phyloP scores from a whole-genome alignment of 2,113 vertebrate genomes.

The Azemiops feae region DNA sequence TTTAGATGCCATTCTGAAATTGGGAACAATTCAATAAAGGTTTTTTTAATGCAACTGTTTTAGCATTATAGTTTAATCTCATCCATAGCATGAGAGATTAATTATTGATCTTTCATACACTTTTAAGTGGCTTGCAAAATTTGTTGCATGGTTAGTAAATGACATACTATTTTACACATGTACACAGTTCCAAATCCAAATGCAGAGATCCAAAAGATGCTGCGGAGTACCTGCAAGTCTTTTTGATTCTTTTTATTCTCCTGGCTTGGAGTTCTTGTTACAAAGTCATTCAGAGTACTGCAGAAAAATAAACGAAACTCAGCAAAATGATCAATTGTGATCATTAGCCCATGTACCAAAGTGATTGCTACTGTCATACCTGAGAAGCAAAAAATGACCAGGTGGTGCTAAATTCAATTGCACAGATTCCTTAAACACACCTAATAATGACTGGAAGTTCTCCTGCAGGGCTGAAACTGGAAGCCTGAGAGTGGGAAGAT shows the following conservation, averaged over 20 bases:
- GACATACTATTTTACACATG: neutral
- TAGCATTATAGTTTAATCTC: neutral
- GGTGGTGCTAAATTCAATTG: slow-evolving; percentile 91
- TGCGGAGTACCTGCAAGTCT: slow-evolving; percentile 85
- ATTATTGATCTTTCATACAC: neutral
- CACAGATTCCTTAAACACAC: slow-evolving; percentile 87
- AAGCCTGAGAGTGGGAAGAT: slow-evolving; percentile 69
- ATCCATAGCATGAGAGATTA: neutral
- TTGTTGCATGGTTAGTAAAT: neutral
- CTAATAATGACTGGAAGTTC: slow-evolving; percentile 81
- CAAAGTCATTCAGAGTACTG: slow-evolving; percentile 92
- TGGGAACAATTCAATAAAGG: neutral
- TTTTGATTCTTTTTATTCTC: slow-evolving; percentile 92
- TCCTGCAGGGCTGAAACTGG: slow-evolving; percentile 82
- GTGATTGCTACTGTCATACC: slow-evolving; percentile 63
- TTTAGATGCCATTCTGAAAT: neutral
- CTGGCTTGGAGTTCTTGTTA: slow-evolving; percentile 85
- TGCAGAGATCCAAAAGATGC: neutral
- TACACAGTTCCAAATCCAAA: neutral
- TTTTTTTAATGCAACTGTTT: neutral
- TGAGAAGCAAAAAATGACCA: slow-evolving; percentile 91
- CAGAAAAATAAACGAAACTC: slow-evolving; percentile 34
- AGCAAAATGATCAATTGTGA: neutral
- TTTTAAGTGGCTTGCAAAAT: neutral
- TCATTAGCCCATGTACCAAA: neutral